Conservation (phyloP, 2,888 invertebrate species). For the Rotaria magnacalcarata region DNA sequence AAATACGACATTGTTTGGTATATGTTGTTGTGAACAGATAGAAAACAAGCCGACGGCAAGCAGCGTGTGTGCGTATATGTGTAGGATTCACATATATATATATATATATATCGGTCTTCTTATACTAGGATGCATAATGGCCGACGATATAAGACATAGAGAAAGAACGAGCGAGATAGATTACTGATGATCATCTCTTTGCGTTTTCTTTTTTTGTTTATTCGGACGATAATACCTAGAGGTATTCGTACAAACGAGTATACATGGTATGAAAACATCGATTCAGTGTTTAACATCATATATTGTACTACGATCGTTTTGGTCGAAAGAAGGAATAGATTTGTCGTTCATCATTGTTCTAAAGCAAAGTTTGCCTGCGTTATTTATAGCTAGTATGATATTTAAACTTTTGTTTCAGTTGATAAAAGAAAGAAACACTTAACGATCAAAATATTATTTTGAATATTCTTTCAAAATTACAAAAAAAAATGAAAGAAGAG, state of each 20-base stretch:
- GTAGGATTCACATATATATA: background rate
- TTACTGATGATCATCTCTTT: background rate
- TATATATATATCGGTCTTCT: background rate
- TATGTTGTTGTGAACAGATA: constrained; percentile 5
- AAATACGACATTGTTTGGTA: constrained; percentile 1
- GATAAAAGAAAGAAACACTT: background rate
- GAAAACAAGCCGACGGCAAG: background rate
- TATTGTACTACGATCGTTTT: background rate
- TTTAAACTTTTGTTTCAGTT: background rate
- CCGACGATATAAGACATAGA: background rate
- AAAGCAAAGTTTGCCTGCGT: background rate
- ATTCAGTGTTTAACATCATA: background rate
- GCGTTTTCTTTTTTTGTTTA: background rate
- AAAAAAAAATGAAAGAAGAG: background rate
- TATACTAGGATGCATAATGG: background rate
- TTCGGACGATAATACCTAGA: constrained; percentile 13
- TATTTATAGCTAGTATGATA: background rate
- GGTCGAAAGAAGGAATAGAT: background rate
- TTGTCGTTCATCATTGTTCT: background rate
- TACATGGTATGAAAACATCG: background rate
- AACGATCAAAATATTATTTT: constrained; percentile 6
- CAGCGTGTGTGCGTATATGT: background rate
- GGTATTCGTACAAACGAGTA: background rate
- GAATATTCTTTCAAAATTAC: background rate
- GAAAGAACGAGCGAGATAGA: background rate